These are phyloP conservation scores for Machimus rusticus DNA, from an alignment of 2,888 invertebrate genomes.

Conservation along the genomic window DNA sequence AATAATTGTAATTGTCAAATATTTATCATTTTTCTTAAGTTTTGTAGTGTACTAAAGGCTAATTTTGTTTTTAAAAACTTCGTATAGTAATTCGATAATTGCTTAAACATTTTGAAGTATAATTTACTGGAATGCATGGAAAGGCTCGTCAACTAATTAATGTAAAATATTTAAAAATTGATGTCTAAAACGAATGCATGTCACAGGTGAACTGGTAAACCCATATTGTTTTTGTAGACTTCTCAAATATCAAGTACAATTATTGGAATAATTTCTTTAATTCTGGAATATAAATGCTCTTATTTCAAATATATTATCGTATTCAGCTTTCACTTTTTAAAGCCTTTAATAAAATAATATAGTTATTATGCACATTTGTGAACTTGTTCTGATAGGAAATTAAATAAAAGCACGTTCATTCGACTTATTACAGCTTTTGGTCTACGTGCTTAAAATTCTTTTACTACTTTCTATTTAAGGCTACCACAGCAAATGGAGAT, in stretches of 20 bases:
- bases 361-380: background rate
- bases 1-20: slow-evolving; percentile 11
- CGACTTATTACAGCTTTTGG: background rate
- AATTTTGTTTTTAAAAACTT: slow-evolving; percentile 24
- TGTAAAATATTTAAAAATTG: background rate
- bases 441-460: background rate
- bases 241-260: background rate
- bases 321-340: background rate
- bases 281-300: background rate
- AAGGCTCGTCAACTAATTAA: background rate
- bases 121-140: background rate
- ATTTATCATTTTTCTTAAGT: background rate
- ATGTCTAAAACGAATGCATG: background rate
- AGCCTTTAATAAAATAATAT: background rate
- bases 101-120: background rate
- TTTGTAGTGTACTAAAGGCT: slow-evolving; percentile 40
- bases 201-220: background rate
- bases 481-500: slow-evolving; percentile 86
- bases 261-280: background rate
- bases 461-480: slow-evolving; percentile 60
- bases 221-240: background rate
- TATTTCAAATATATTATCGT: background rate
- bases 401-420: background rate
- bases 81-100: background rate
- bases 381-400: background rate